phyloP scores from a whole-genome alignment of 2,888 invertebrate genomes.

The Empis livida region DNA sequence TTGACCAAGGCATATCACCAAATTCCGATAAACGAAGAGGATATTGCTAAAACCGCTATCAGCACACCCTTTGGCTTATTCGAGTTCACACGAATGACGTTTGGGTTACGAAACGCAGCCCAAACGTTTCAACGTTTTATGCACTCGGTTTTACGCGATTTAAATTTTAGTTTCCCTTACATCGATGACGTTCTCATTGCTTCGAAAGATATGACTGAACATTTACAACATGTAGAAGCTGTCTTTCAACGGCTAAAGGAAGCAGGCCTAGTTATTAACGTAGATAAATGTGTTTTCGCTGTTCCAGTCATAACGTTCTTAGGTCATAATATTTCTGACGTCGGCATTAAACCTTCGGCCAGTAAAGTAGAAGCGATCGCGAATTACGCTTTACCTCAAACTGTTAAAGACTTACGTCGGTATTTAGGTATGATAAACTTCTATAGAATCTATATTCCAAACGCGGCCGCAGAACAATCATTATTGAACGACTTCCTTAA shows the following conservation, averaged over 20 bases:
- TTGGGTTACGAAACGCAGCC: not conserved
- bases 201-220: not conserved
- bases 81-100: constrained; percentile 4
- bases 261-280: not conserved
- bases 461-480: too few relatives aligned
- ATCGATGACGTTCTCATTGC: not conserved
- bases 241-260: not conserved
- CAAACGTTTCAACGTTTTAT: too few relatives aligned
- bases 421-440: too few relatives aligned
- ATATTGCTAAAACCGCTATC: constrained; percentile 11
- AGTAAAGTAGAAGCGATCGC: too few relatives aligned
- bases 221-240: not conserved
- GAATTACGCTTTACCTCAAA: too few relatives aligned
- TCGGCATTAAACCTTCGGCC: too few relatives aligned
- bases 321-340: too few relatives aligned
- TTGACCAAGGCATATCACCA: constrained; percentile 11
- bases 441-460: too few relatives aligned
- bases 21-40: constrained; percentile 8
- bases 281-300: not conserved
- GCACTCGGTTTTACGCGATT: not conserved
- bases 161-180: not conserved
- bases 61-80: constrained; percentile 12
- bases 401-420: too few relatives aligned
- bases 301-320: too few relatives aligned
- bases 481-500: too few relatives aligned